phyloP scores from a whole-genome alignment of 2,113 vertebrate species.

The Rhinichthys klamathensis region DNA sequence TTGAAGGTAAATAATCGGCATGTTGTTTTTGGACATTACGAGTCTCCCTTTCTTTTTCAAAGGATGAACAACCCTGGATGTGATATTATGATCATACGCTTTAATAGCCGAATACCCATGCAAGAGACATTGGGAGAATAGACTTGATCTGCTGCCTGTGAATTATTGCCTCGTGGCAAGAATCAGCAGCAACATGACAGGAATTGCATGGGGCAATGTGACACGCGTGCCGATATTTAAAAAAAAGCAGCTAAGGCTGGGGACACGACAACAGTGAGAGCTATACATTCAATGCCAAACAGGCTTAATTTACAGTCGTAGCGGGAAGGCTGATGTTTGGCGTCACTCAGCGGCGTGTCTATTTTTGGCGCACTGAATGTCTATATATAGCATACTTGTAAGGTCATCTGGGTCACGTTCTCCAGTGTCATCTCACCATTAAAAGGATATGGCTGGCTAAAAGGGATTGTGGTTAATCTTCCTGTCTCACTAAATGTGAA shows the following conservation, averaged over 20 bases:
- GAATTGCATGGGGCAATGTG: background rate
- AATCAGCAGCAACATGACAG: background rate
- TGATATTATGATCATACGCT: background rate
- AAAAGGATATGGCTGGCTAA: constrained; percentile 52
- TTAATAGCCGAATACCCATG: constrained; percentile 27
- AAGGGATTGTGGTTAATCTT: constrained; percentile 60
- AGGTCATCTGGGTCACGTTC: constrained; percentile 62
- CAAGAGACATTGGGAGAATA: constrained; percentile 20
- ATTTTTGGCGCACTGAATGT: constrained; percentile 67
- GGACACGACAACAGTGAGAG: background rate
- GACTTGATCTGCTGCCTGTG: constrained; percentile 26
- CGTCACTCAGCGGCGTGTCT: constrained; percentile 62
- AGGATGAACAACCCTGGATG: constrained; percentile 11
- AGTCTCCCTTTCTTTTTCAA: background rate
- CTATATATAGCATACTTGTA: constrained; percentile 66
- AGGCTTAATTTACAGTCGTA: constrained; percentile 37
- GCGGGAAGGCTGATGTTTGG: constrained; percentile 23
- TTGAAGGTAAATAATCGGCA: constrained; percentile 54
- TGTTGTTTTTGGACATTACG: constrained; percentile 50
- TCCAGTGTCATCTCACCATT: constrained; percentile 59
- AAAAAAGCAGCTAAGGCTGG: background rate
- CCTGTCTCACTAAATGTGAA: constrained; percentile 54
- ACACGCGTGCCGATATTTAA: background rate
- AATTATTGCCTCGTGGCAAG: background rate
- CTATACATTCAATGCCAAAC: constrained; percentile 30